These are phyloP conservation scores for Magallana ariakensis DNA, from an alignment of 1,140 invertebrate genomes.

Conservation along the genomic window DNA sequence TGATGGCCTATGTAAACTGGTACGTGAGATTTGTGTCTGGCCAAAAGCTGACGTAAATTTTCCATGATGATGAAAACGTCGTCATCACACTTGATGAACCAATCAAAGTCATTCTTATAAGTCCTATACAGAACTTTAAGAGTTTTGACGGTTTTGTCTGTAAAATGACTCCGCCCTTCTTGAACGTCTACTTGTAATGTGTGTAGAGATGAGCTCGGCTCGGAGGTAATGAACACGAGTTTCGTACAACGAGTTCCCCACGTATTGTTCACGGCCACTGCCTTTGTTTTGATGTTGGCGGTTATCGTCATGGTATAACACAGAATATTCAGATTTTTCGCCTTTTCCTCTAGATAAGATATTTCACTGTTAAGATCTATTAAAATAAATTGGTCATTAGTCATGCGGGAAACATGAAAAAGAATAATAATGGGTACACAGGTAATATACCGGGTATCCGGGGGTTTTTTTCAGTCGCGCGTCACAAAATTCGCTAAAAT, in stretches of 20 bases:
- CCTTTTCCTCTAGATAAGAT: not conserved
- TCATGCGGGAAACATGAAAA: too few species aligned
- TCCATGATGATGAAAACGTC: constrained; percentile 88
- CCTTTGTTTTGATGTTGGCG: constrained; percentile 92
- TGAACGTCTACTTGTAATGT: constrained; percentile 44
- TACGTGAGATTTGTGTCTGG: constrained; percentile 55
- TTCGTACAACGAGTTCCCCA: constrained; percentile 96
- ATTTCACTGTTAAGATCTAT: not conserved
- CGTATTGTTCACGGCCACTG: constrained; percentile 94
- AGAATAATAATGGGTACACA: not conserved
- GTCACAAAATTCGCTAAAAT: too few species aligned
- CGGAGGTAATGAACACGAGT: constrained; percentile 84
- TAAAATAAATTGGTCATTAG: too few species aligned
- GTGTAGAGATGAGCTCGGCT: constrained; percentile 69
- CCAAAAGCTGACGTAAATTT: constrained; percentile 77
- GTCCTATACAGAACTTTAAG: constrained; percentile 83
- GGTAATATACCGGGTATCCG: too few species aligned
- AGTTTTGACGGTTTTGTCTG: constrained; percentile 59
- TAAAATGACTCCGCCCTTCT: constrained; percentile 60
- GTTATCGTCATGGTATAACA: constrained; percentile 97
- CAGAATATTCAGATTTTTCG: constrained; percentile 84
- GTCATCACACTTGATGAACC: constrained; percentile 97
- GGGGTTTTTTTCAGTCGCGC: too few species aligned
- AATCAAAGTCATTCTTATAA: constrained; percentile 85
- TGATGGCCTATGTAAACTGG: constrained; percentile 73